phyloP scores from a whole-genome alignment of 2,888 invertebrate genomes.

The Napeogenes sylphis region DNA sequence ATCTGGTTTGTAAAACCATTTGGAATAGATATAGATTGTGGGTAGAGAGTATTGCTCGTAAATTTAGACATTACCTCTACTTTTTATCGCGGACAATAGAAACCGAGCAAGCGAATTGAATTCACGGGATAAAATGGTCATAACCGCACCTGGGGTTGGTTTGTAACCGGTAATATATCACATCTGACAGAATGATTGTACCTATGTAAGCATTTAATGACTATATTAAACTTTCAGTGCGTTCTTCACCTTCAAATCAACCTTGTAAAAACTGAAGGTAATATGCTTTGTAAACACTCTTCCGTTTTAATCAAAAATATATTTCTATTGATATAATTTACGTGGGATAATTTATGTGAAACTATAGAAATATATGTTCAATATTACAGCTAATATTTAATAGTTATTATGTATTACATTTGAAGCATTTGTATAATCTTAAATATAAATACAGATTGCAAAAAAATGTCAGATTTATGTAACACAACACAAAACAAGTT shows the following conservation, averaged over 20 bases:
- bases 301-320: constrained; percentile 10
- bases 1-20: constrained; percentile 58
- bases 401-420: too few relatives aligned
- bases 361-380: too few relatives aligned
- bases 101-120: constrained; percentile 37
- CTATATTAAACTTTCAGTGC: constrained; percentile 54
- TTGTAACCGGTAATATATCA: constrained; percentile 55
- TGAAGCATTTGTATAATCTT: too few relatives aligned
- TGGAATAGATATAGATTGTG: constrained; percentile 43
- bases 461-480: too few relatives aligned
- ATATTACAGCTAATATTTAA: too few relatives aligned
- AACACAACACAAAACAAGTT: too few relatives aligned
- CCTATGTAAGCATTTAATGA: constrained; percentile 49
- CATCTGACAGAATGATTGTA: constrained; percentile 66
- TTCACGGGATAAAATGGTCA: constrained; percentile 40
- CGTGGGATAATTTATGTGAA: too few relatives aligned
- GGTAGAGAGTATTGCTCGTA: constrained; percentile 48
- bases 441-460: too few relatives aligned
- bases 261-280: constrained; percentile 38
- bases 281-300: constrained; percentile 21
- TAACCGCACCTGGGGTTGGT: constrained; percentile 42
- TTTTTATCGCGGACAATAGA: constrained; percentile 31
- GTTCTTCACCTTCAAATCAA: constrained; percentile 58
- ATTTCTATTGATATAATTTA: constrained; percentile 12
- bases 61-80: constrained; percentile 53